Conservation (phyloP, 2,113 vertebrate genomes). For the Paradisaea rubra region DNA sequence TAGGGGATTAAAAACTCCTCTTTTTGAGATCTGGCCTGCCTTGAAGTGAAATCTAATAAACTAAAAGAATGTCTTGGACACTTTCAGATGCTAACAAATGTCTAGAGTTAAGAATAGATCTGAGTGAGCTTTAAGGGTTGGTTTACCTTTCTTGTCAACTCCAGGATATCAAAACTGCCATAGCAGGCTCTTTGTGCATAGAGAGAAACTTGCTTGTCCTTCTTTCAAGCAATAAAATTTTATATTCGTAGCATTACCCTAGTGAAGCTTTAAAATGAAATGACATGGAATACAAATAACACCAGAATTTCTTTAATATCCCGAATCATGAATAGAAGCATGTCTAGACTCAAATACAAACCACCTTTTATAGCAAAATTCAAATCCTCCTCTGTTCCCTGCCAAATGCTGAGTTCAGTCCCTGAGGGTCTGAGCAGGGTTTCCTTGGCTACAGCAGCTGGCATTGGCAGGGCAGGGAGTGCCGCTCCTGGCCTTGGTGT, state of each 20-base stretch:
- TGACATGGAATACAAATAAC: background rate
- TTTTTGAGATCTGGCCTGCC: background rate
- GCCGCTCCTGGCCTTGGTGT: background rate
- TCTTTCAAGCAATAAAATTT: background rate
- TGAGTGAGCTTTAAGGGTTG: background rate
- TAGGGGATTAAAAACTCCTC: background rate
- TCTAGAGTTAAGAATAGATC: background rate
- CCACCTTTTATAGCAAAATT: background rate
- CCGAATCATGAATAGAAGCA: background rate
- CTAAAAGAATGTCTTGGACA: background rate
- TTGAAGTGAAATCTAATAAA: conserved; percentile 1
- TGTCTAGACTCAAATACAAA: conserved; percentile 4
- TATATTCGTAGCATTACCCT: background rate
- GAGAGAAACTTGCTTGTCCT: background rate
- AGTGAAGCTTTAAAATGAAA: background rate
- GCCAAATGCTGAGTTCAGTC: background rate
- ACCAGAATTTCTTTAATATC: background rate
- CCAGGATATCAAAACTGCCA: background rate
- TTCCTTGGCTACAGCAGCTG: background rate
- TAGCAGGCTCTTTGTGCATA: background rate
- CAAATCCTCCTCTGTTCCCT: background rate
- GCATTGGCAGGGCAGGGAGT: background rate
- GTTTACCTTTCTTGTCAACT: background rate
- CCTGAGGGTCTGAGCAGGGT: background rate
- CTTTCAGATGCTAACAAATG: background rate